phyloP scores from a whole-genome alignment of 2,113 vertebrate genomes.

The Neofelis nebulosa region DNA sequence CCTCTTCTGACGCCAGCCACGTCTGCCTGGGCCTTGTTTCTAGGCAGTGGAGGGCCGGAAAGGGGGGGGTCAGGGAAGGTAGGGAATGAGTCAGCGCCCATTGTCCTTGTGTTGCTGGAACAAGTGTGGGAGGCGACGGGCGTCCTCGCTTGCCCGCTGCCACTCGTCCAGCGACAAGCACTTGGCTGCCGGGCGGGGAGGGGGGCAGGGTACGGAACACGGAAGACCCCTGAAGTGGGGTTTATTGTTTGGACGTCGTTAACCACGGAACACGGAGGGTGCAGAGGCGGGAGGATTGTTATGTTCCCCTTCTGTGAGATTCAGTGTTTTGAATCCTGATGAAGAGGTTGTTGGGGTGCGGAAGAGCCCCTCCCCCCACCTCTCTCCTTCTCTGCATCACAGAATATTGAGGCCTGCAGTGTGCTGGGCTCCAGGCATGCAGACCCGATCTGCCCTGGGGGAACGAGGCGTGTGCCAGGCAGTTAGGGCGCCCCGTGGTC shows the following conservation, averaged over 20 bases:
- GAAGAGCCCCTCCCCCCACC: neutral
- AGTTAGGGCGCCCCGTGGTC: neutral
- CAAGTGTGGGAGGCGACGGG: slow-evolving; percentile 60
- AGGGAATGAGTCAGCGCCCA: slow-evolving; percentile 52
- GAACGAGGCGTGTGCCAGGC: neutral
- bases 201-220: neutral
- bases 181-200: neutral
- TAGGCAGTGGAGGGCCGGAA: slow-evolving; percentile 14
- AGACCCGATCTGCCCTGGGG: neutral
- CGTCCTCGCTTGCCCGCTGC: neutral
- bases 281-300: neutral
- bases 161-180: slow-evolving; percentile 30
- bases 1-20: neutral
- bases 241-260: slow-evolving; percentile 6
- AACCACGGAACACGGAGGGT: neutral
- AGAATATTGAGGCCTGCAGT: neutral
- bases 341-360: neutral
- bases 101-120: slow-evolving; percentile 57
- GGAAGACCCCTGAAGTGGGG: neutral
- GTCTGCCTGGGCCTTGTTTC: slow-evolving; percentile 29
- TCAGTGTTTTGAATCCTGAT: neutral
- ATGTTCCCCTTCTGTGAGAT: neutral
- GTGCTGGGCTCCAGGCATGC: neutral
- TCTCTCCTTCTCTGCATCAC: neutral
- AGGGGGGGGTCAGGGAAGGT: slow-evolving; percentile 40